These are phyloP conservation scores for Cassiopea xamachana DNA, from an alignment of 30 jellyfish, hydroid and myxozoan genomes.

Conservation along the genomic window DNA sequence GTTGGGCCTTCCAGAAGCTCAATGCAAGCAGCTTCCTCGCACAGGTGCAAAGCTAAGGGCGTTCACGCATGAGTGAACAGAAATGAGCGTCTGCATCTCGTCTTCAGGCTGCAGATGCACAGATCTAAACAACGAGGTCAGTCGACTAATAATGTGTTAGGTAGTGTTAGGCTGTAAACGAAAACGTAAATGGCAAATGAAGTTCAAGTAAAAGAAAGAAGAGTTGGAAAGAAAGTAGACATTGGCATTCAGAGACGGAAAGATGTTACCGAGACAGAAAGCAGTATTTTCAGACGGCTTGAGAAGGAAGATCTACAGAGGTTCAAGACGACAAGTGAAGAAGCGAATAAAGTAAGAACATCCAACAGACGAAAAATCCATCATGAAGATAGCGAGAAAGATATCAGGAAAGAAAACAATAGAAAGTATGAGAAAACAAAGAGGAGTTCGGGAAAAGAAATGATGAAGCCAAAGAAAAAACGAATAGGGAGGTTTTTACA, in stretches of 20 bases:
- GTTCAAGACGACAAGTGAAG: slow-evolving; percentile 18
- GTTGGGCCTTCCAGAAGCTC: neutral
- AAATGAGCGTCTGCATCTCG: slow-evolving; percentile 56
- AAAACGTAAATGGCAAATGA: neutral
- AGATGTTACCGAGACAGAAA: slow-evolving; percentile 50
- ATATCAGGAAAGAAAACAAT: neutral
- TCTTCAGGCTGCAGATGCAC: slow-evolving; percentile 7
- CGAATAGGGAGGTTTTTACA: slow-evolving; percentile 10
- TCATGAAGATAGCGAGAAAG: neutral
- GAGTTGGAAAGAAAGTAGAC: neutral
- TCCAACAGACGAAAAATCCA: neutral
- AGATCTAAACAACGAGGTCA: neutral
- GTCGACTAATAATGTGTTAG: neutral
- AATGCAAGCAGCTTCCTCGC: slow-evolving; percentile 9
- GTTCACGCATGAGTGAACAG: slow-evolving; percentile 57
- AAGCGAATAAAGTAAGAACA: neutral
- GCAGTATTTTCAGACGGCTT: slow-evolving; percentile 56
- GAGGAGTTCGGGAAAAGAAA: neutral
- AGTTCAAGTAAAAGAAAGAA: neutral
- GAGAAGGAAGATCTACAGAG: slow-evolving; percentile 47
- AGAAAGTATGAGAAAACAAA: neutral
- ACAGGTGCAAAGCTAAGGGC: slow-evolving; percentile 17
- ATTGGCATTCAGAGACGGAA: neutral
- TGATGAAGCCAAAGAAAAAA: neutral
- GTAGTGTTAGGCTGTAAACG: neutral